Conservation (phyloP, 2,113 vertebrate species). For the Ictidomys tridecemlineatus region DNA sequence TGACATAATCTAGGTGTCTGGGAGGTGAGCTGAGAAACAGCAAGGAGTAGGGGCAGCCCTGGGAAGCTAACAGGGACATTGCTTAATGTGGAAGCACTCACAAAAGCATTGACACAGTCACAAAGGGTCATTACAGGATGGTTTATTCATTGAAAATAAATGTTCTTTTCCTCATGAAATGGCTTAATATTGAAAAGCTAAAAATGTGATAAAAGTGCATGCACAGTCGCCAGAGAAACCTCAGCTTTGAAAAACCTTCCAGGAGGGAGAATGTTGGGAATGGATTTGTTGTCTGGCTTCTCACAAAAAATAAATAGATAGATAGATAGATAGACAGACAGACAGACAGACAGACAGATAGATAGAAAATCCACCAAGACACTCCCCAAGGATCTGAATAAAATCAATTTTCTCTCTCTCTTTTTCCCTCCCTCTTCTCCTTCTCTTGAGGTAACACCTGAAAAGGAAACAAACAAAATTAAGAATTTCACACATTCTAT, state of each 20-base stretch:
- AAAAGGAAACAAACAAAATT: neutral
- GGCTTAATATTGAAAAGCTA: conserved; percentile 43
- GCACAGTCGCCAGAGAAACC: conserved; percentile 73
- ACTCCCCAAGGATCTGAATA: conserved; percentile 50
- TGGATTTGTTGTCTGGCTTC: conserved; percentile 65
- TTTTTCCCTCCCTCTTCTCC: neutral
- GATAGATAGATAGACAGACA: too few relatives aligned
- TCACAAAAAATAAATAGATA: conserved; percentile 40
- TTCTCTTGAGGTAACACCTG: neutral
- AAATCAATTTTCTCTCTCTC: neutral
- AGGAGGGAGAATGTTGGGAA: conserved; percentile 65
- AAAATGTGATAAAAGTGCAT: conserved; percentile 47
- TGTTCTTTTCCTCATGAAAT: conserved; percentile 48
- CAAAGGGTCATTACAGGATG: neutral
- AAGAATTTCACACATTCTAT: neutral
- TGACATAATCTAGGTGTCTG: neutral
- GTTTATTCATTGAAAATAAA: conserved; percentile 68
- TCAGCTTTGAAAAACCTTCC: conserved; percentile 67
- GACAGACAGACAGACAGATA: too few relatives aligned
- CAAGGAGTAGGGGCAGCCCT: neutral
- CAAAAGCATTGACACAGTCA: neutral
- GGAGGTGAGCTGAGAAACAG: neutral
- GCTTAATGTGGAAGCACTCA: neutral
- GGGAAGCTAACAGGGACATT: neutral
- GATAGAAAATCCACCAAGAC: neutral